Evolutionary conservation across 1,140 invertebrate species (phyloP), one percentile per base, ranked within the genome.

Genomic region (Brachionus rubens): DNA sequence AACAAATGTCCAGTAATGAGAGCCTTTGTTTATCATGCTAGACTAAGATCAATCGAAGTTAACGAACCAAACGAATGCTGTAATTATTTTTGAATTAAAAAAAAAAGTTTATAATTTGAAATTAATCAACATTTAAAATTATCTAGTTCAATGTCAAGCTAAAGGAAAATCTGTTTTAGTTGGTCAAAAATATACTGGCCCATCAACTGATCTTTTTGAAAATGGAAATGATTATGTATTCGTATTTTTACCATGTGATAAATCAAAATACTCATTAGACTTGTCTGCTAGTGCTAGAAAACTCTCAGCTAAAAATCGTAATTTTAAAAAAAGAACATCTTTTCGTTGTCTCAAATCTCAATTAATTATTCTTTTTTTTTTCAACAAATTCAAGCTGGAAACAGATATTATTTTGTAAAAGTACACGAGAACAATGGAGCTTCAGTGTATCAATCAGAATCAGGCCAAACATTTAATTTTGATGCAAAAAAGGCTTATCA

Each of bases 61-160:
- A 50, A 54, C 26, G 68, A 33, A 28, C 68, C 68, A 19, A 72
- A 72, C 16, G 68, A 72, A 50, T 72, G 68, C 68, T 72, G 68
- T 72, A 50, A n/a, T n/a, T 24, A 1, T n/a, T 36, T 33, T 54
- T 2, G 1, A 50, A 50, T 3, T 40, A n/a, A n/a, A n/a, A n/a
- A n/a, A n/a, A n/a, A n/a, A n/a, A n/a, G n/a, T n/a, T n/a, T n/a
- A n/a, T n/a, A n/a, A n/a, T n/a, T n/a, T n/a, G n/a, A n/a, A n/a
- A n/a, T n/a, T n/a, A n/a, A n/a, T n/a, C n/a, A n/a, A n/a, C n/a
- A n/a, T n/a, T n/a, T n/a, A n/a, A n/a, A n/a, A n/a, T 65, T 26
- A 7, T 14, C 9, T 21, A 65, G 59, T 30, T 65, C 40, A 26
- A 12, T 65, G 59, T 24, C 40, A 65, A 65, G 40, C 40, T 5